A percentile compares a stretch with the other conserved stretches of the same genome.
Conservation (phyloP, 2,888 invertebrate species). For the Temnothorax rugatulus region DNA sequence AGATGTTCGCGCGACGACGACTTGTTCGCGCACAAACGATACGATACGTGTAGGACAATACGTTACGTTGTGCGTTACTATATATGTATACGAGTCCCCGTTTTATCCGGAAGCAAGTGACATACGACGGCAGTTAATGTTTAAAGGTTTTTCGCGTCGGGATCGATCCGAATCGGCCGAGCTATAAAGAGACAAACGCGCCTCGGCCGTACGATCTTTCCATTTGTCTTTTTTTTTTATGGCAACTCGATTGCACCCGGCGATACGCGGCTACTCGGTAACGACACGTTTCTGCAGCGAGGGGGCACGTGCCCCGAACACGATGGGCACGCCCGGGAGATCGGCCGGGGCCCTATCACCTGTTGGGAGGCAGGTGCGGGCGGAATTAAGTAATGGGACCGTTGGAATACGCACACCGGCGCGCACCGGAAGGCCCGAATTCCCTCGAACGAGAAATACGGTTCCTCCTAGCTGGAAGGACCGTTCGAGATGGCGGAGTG, state of each 20-base stretch:
- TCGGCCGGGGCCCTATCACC: conserved; percentile 76
- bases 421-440: conserved; percentile 69
- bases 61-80: neutral
- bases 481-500: neutral
- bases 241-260: conserved; percentile 33
- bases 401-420: conserved; percentile 32
- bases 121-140: conserved; percentile 20
- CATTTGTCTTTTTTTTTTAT: neutral
- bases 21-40: neutral
- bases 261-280: conserved; percentile 40
- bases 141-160: conserved; percentile 22
- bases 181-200: neutral
- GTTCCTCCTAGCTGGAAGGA: conserved; percentile 4
- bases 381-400: conserved; percentile 65
- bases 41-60: neutral
- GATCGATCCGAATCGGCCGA: conserved; percentile 12
- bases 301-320: conserved; percentile 69
- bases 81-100: neutral
- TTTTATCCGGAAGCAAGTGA: conserved; percentile 16
- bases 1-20: neutral
- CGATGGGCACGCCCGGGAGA: conserved; percentile 42
- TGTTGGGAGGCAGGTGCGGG: conserved; percentile 81
- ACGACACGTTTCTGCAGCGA: conserved; percentile 59
- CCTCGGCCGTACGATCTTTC: neutral
- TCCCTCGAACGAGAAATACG: conserved; percentile 36